phyloP scores from a whole-genome alignment of 2,888 invertebrate species.

The Eurytoma californica region DNA sequence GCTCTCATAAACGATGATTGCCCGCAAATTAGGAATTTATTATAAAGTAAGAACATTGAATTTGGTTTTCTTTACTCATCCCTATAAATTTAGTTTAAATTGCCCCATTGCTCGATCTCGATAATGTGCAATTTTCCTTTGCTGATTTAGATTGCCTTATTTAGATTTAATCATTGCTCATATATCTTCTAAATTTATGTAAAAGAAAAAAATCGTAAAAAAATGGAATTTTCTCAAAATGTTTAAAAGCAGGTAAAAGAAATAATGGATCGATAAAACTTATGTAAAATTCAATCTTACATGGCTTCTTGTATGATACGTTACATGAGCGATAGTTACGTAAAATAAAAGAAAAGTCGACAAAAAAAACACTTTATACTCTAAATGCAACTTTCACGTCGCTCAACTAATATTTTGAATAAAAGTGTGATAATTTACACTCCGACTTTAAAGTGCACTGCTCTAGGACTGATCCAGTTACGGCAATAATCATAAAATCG shows the following conservation, averaged over 20 bases:
- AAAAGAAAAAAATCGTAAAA: no score
- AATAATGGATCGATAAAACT: no score
- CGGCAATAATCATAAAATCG: constrained; percentile 18
- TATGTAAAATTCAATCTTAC: no score
- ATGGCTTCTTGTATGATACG: no score
- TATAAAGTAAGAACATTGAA: background rate
- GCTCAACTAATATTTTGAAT: background rate
- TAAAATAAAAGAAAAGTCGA: background rate
- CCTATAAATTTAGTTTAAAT: background rate
- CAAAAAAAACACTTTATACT: background rate
- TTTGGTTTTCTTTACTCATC: background rate
- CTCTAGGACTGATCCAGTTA: constrained; percentile 31
- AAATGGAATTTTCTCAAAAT: no score
- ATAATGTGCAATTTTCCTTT: no score
- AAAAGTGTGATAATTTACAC: background rate
- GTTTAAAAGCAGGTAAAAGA: no score
- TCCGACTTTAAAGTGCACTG: background rate
- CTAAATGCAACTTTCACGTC: background rate
- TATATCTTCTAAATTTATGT: no score
- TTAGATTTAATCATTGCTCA: no score
- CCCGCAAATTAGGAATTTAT: background rate
- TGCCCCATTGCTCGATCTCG: background rate
- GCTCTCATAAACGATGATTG: background rate
- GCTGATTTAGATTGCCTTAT: no score
- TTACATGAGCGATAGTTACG: background rate